These are phyloP conservation scores for Uropetala carovei DNA, from an alignment of 2,888 invertebrate species.

Conservation along the genomic window DNA sequence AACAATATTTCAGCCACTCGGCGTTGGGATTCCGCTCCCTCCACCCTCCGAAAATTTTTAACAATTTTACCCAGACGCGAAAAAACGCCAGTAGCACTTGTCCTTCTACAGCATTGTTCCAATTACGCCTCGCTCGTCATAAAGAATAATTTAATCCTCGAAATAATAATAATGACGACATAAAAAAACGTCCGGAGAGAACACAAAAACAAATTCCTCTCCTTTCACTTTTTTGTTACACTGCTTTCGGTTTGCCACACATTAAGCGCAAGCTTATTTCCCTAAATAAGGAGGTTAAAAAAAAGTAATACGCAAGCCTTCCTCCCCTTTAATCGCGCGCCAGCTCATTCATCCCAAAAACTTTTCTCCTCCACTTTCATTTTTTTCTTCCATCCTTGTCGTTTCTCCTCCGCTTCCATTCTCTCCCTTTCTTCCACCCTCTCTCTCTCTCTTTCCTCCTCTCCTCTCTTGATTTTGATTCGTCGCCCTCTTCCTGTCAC, in stretches of 20 bases:
- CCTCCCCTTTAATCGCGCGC: conserved; percentile 50
- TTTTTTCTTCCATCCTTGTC: not conserved
- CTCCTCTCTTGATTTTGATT: not conserved
- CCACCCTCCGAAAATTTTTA: not conserved
- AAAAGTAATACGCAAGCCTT: conserved; percentile 44
- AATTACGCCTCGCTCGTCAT: conserved; percentile 57
- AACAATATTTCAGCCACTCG: conserved; percentile 9
- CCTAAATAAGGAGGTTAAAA: not conserved
- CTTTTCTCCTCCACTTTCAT: not conserved
- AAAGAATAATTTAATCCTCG: conserved; percentile 61
- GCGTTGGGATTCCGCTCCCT: not conserved
- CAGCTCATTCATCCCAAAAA: conserved; percentile 54
- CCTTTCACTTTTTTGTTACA: conserved; percentile 44
- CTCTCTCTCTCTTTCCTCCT: not conserved
- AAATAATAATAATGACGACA: conserved; percentile 15
- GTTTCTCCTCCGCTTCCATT: not conserved
- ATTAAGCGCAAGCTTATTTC: conserved; percentile 50
- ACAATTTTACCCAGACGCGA: conserved; percentile 47
- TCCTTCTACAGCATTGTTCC: conserved; percentile 47
- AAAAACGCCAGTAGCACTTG: conserved; percentile 37
- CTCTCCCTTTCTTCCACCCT: not conserved
- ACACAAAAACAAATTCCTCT: conserved; percentile 42
- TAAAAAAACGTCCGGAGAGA: conserved; percentile 32
- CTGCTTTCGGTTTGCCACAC: conserved; percentile 55
- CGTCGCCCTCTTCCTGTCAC: conserved; percentile 42